These are phyloP conservation scores for Lycia hirtaria DNA, from an alignment of 2,888 invertebrate genomes.

Conservation along the genomic window DNA sequence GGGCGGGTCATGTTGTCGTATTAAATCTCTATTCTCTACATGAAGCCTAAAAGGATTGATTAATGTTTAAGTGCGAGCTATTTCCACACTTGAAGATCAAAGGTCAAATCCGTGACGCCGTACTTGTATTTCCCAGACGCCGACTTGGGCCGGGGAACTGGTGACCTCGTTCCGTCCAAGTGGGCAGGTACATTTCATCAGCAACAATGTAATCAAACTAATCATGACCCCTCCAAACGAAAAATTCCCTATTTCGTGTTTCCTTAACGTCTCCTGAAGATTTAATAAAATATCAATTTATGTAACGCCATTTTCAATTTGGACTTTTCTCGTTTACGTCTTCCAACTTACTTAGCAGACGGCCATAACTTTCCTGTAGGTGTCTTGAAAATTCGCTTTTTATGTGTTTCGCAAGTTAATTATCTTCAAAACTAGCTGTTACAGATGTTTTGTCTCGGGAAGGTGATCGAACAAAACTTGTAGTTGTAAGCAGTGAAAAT, in stretches of 20 bases:
- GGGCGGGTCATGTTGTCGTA: no score
- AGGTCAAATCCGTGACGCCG: no score
- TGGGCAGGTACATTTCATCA: not conserved
- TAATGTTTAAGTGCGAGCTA: no score
- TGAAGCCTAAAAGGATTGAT: no score
- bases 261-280: conserved; percentile 16
- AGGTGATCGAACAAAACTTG: no score
- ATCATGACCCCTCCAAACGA: not conserved
- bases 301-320: conserved; percentile 31
- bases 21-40: no score
- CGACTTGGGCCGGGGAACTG: not conserved
- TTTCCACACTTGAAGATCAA: no score
- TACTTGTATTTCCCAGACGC: no score
- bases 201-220: not conserved
- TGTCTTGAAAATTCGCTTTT: not conserved
- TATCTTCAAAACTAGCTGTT: not conserved
- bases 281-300: conserved; percentile 36
- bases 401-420: conserved; percentile 2
- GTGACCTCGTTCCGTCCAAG: not conserved
- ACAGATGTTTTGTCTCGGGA: not conserved
- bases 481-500: no score
- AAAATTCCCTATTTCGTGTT: conserved; percentile 2
- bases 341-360: conserved; percentile 16
- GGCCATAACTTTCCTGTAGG: conserved; percentile 64
- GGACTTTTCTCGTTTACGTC: conserved; percentile 30